Evolutionary conservation across 2,113 vertebrate species (phyloP).

Genomic region (Bothrops jararaca): DNA sequence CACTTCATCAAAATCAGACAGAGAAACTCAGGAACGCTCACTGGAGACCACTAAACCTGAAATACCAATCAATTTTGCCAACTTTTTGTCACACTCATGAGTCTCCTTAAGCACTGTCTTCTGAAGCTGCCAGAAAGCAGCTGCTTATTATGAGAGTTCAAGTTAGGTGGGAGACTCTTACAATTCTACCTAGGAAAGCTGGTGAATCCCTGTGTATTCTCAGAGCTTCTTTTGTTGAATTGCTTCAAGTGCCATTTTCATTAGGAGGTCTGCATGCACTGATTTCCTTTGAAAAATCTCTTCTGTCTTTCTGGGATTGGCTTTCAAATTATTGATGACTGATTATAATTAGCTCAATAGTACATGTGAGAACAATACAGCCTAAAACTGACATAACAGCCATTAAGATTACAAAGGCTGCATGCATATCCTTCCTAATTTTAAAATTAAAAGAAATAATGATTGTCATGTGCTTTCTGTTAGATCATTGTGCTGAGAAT

Average conservation of each 20-base stretch:
- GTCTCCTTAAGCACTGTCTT: slow-evolving; percentile 67
- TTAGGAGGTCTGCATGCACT: not conserved
- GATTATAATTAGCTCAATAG: not conserved
- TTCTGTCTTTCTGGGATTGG: not conserved
- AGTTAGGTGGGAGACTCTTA: not conserved
- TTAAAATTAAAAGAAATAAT: not conserved
- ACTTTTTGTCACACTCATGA: slow-evolving; percentile 77
- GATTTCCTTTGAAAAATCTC: not conserved
- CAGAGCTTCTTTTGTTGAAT: not conserved
- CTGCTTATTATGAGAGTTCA: slow-evolving; percentile 28
- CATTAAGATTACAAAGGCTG: not conserved
- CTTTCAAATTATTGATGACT: not conserved
- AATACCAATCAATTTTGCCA: slow-evolving; percentile 81
- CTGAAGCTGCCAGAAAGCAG: slow-evolving; percentile 62
- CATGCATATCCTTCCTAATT: not conserved
- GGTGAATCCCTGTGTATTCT: not conserved
- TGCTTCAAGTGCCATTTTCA: not conserved
- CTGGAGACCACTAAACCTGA: slow-evolving; percentile 79
- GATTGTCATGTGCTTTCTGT: not conserved
- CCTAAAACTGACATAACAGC: not conserved
- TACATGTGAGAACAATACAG: not conserved
- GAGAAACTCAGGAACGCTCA: slow-evolving; percentile 75
- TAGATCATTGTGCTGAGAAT: not conserved
- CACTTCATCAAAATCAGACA: slow-evolving; percentile 86
- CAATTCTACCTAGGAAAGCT: not conserved